Evolutionary conservation across 2,888 invertebrate species (phyloP).

Genomic region (Xanthorhoe spadicearia): DNA sequence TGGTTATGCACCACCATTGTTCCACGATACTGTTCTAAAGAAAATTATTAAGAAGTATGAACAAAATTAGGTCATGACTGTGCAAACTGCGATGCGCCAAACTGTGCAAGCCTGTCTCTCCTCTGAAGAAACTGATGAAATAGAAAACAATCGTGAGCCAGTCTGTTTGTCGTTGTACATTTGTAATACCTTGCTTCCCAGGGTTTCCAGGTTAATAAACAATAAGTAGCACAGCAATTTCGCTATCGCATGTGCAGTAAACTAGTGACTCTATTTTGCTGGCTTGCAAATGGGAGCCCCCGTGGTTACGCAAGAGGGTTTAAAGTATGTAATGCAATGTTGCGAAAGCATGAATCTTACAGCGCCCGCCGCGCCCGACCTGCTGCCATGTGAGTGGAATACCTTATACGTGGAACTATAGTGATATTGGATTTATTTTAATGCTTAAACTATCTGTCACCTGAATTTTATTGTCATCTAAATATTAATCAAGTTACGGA

Average conservation of each 20-base stretch:
- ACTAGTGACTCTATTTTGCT: background rate
- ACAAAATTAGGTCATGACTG: background rate
- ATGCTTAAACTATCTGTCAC: background rate
- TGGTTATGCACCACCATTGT: constrained; percentile 20
- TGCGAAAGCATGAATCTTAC: background rate
- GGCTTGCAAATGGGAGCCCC: background rate
- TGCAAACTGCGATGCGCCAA: background rate
- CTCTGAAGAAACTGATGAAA: too few relatives aligned
- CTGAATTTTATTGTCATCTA: too few relatives aligned
- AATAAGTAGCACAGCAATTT: too few relatives aligned
- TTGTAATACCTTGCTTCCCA: background rate
- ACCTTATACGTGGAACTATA: background rate
- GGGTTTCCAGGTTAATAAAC: background rate
- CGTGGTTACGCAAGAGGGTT: background rate
- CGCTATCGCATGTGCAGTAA: too few relatives aligned
- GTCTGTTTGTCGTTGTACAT: too few relatives aligned
- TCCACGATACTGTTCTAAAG: constrained; percentile 2
- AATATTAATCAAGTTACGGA: too few relatives aligned
- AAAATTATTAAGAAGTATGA: background rate
- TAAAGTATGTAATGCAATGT: constrained; percentile 3
- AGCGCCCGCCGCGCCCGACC: background rate
- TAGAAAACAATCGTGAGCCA: too few relatives aligned
- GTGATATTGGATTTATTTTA: background rate
- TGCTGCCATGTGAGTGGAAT: background rate
- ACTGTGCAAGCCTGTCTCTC: too few relatives aligned